Base-by-base conservation (phyloP, 2,797 vertebrate species). In the Babyrousa celebensis region DNA sequence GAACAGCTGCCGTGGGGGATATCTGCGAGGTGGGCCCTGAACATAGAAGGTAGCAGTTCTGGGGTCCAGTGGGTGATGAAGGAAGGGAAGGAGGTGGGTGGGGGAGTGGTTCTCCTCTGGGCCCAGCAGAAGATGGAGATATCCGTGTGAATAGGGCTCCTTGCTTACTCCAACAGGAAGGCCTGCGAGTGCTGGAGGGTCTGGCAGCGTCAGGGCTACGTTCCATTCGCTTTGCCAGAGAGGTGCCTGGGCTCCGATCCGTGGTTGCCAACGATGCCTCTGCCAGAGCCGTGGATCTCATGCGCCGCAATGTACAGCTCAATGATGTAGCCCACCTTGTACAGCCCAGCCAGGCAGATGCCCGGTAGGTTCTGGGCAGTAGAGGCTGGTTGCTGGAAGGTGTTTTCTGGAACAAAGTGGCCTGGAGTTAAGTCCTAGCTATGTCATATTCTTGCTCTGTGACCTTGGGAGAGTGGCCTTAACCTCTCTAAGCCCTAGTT, bases 181-280 rank as follows among this genome's bases (percentile, higher is more conserved):
- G 99, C 0, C 98, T 99, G 4, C 98, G 98, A 2, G 99, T 99
- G 27, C 98, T 99, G 91, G 99, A 99, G 98, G 99, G 99, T 0
- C 97, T 99, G 96, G 99, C 99, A 0, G 99, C 99, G 3, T 99
- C 99, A 0, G 99, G 99, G 1, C 98, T 99, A 3, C 99, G 99
- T 60, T 99, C 99, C 0, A 99, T 99, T 29, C 99, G 99, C 3
- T 99, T 99, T 2, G 99, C 99, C 52, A 98, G 98, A 3, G 99
- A 99, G 97, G 99, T 99, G 12, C 99, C 99, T 0, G 99, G 99
- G 8, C 98, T 99, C 17, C 97, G 23, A 21, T 98, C 98, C 1
- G 95, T 99, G 92, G 98, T 99, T 21, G 99, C 99, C 97, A 99
- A 99, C 3, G 99, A 99, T 96, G 99, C 99, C 97, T 99, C 99